Conservation (phyloP, 2,888 invertebrate species). For the Willowsia nigromaculata region DNA sequence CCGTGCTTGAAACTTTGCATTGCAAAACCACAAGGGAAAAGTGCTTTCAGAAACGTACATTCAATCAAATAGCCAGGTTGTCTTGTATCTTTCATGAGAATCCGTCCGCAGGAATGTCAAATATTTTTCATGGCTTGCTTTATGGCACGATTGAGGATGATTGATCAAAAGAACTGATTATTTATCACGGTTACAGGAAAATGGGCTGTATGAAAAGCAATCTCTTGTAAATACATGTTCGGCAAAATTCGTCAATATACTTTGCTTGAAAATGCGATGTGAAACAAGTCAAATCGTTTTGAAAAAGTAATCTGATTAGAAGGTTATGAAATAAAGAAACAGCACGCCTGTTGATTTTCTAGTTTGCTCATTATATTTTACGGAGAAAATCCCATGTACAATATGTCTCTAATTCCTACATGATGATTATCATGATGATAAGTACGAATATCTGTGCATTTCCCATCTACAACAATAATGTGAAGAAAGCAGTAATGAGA, state of each 20-base stretch:
- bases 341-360: not conserved
- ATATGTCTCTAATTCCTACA: too few species aligned
- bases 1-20: not conserved
- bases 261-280: not conserved
- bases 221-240: slow-evolving; percentile 8
- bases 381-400: not conserved
- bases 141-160: not conserved
- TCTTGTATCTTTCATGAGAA: not conserved
- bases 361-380: not conserved
- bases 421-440: not conserved
- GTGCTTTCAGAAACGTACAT: not conserved
- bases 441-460: not conserved
- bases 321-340: not conserved
- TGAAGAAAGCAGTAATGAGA: not conserved
- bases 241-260: not conserved
- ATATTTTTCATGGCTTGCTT: not conserved
- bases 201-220: not conserved
- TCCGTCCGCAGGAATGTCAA: not conserved
- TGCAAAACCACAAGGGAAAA: not conserved
- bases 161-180: slow-evolving; percentile 9
- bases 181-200: not conserved
- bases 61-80: slow-evolving; percentile 2
- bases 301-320: not conserved
- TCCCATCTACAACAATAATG: not conserved
- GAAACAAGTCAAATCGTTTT: not conserved